Conservation (phyloP, 2,113 vertebrate genomes). For the Centrocercus urophasianus region DNA sequence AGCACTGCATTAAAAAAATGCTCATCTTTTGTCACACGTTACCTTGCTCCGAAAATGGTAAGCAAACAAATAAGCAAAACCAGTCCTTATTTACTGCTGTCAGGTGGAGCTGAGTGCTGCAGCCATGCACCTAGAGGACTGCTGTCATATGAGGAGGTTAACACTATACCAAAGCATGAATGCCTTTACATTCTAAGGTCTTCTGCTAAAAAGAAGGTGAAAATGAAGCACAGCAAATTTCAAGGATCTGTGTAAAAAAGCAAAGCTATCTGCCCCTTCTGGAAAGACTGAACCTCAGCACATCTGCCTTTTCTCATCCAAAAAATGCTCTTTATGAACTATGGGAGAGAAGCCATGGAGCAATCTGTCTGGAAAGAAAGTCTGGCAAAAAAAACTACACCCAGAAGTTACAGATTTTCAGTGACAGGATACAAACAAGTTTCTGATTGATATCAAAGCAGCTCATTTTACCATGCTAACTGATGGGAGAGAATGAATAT, state of each 20-base stretch:
- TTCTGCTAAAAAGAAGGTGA: background rate
- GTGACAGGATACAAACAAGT: background rate
- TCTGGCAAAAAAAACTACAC: background rate
- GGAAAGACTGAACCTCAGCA: background rate
- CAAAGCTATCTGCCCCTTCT: background rate
- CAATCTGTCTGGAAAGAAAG: background rate
- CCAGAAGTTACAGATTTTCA: constrained; percentile 27
- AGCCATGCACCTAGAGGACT: background rate
- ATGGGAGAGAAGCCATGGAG: background rate
- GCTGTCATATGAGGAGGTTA: background rate
- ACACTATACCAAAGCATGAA: background rate
- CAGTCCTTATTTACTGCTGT: background rate
- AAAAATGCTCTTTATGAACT: background rate
- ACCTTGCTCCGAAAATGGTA: background rate
- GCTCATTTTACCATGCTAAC: constrained; percentile 10
- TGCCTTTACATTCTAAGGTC: background rate
- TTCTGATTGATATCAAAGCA: background rate
- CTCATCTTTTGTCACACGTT: background rate
- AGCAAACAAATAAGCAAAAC: background rate
- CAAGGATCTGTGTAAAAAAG: background rate
- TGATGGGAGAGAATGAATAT: constrained; percentile 31
- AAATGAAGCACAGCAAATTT: background rate
- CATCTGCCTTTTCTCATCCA: background rate
- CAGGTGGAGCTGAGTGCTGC: background rate
- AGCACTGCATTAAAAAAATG: background rate